These are phyloP conservation scores for Perca fluviatilis DNA, from an alignment of 2,113 vertebrate genomes.

Conservation along the genomic window DNA sequence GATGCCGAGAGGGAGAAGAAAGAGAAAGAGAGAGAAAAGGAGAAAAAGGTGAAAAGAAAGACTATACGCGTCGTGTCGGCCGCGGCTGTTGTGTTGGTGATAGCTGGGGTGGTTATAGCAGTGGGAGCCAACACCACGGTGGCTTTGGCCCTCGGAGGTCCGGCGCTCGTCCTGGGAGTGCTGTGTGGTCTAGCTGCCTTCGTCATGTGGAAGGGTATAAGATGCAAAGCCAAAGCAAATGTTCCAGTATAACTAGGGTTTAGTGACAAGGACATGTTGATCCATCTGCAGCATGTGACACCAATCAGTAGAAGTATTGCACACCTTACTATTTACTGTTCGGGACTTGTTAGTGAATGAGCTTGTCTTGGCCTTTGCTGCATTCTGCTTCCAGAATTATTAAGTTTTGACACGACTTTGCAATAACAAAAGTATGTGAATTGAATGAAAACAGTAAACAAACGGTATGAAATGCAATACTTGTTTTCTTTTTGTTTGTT, in stretches of 20 bases:
- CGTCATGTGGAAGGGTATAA: conserved; percentile 70
- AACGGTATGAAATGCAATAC: conserved; percentile 32
- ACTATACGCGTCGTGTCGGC: conserved; percentile 64
- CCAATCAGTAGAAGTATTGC: neutral
- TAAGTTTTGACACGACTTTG: neutral
- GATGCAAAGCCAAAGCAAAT: conserved; percentile 64
- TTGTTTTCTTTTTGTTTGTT: conserved; percentile 13
- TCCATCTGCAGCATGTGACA: neutral
- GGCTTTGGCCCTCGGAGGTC: conserved; percentile 77
- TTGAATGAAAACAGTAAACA: conserved; percentile 45
- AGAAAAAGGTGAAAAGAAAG: conserved; percentile 60
- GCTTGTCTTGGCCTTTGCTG: neutral
- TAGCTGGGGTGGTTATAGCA: conserved; percentile 69
- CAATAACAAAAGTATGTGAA: conserved; percentile 34
- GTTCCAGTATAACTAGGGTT: conserved; percentile 35
- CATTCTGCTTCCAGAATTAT: neutral
- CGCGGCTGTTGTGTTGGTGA: conserved; percentile 65
- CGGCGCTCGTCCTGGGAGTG: conserved; percentile 66
- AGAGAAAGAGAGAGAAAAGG: conserved; percentile 59
- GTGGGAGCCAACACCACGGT: conserved; percentile 70
- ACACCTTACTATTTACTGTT: conserved; percentile 7
- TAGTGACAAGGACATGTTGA: neutral
- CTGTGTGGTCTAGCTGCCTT: conserved; percentile 70
- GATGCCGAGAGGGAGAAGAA: conserved; percentile 73
- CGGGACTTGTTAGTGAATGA: neutral